phyloP scores from a whole-genome alignment of 2,888 invertebrate species.

The Andrena haemorrhoa region DNA sequence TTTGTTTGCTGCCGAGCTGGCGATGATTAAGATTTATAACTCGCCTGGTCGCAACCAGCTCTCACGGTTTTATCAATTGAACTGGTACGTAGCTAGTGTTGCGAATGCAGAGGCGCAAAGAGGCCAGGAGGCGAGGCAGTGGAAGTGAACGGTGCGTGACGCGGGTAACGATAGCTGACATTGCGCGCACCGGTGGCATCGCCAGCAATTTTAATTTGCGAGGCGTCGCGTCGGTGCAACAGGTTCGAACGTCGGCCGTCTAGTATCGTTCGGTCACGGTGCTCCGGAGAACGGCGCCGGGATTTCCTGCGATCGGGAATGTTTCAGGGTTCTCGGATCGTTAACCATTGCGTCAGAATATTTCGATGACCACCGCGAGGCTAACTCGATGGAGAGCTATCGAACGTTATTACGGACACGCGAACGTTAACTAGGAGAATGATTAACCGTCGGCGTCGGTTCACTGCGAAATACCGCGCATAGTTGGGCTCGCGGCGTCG shows the following conservation, averaged over 20 bases:
- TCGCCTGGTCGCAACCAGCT: conserved; percentile 24
- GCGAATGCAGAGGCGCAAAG: conserved; percentile 4
- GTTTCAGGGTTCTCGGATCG: neutral
- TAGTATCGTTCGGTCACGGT: neutral
- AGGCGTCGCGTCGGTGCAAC: conserved; percentile 50
- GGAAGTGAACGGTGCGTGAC: conserved; percentile 48
- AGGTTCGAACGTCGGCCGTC: conserved; percentile 44
- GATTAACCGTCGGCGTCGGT: conserved; percentile 7
- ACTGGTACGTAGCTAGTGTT: conserved; percentile 11
- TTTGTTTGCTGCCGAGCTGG: neutral
- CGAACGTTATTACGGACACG: neutral
- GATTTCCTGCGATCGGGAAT: neutral
- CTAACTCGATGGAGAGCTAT: neutral
- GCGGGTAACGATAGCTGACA: conserved; percentile 55
- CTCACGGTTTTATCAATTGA: conserved; percentile 41
- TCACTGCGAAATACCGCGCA: conserved; percentile 1
- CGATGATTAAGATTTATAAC: conserved; percentile 8
- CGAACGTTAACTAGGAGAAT: conserved; percentile 2
- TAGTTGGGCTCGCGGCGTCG: conserved; percentile 5
- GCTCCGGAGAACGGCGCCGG: neutral
- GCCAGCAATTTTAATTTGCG: conserved; percentile 50
- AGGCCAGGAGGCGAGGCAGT: conserved; percentile 4
- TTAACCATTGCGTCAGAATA: neutral
- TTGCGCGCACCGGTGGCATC: conserved; percentile 22
- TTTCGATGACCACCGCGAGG: neutral